A percentile compares a stretch with the other conserved stretches of the same genome.
These are phyloP conservation scores for Drosophila subpulchrella DNA, from an alignment of 1,140 invertebrate genomes.

Conservation along the genomic window DNA sequence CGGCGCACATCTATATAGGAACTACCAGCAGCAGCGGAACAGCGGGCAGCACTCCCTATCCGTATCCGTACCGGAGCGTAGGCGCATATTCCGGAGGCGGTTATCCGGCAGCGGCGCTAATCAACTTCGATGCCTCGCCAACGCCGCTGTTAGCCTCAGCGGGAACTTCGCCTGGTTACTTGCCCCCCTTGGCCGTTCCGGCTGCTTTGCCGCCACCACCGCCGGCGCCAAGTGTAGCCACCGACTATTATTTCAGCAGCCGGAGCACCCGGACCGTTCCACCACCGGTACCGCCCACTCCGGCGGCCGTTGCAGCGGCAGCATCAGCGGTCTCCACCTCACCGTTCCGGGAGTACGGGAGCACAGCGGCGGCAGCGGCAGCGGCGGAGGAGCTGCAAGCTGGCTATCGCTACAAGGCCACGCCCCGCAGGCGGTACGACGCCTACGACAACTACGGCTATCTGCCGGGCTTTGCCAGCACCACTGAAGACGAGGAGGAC, in stretches of 20 bases:
- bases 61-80: slow-evolving; percentile 62
- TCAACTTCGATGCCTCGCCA: slow-evolving; percentile 73
- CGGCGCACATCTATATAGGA: slow-evolving; percentile 74
- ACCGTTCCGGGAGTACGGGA: slow-evolving; percentile 51
- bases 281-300: slow-evolving; percentile 43
- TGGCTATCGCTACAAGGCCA: slow-evolving; percentile 77
- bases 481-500: slow-evolving; percentile 74
- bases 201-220: slow-evolving; percentile 60
- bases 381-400: slow-evolving; percentile 73
- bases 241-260: slow-evolving; percentile 68
- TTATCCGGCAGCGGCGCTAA: slow-evolving; percentile 70
- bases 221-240: slow-evolving; percentile 66
- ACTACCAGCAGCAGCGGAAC: slow-evolving; percentile 58
- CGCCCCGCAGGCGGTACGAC: slow-evolving; percentile 74
- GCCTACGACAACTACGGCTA: slow-evolving; percentile 79
- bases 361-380: slow-evolving; percentile 33
- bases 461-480: slow-evolving; percentile 73
- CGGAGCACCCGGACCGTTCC: slow-evolving; percentile 53
- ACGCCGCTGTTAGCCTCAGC: slow-evolving; percentile 68
- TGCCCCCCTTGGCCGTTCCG: slow-evolving; percentile 63
- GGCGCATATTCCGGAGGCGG: slow-evolving; percentile 65
- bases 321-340: slow-evolving; percentile 37
- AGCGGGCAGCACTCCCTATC: slow-evolving; percentile 38
- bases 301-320: slow-evolving; percentile 30
- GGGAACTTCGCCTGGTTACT: slow-evolving; percentile 63